Percentiles rank a stretch among this genome's conserved stretches.
Evolutionary conservation across 2,888 invertebrate species (phyloP).

Genomic region (Andrena trimmerana): DNA sequence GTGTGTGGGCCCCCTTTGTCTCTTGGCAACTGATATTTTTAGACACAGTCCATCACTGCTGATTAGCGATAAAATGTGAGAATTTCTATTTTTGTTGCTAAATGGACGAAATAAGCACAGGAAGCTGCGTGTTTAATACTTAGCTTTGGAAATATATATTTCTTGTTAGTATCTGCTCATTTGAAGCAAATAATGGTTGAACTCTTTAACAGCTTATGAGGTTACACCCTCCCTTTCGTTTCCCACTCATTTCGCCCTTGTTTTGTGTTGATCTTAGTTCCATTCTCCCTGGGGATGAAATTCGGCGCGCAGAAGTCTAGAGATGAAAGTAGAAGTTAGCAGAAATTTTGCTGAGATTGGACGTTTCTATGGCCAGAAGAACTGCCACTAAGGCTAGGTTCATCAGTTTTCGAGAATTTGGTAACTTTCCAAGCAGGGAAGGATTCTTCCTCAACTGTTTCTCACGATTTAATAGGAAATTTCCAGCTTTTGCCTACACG

Average conservation of each 20-base stretch:
- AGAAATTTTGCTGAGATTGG: conserved; percentile 59
- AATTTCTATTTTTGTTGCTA: too few relatives aligned
- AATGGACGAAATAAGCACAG: not conserved
- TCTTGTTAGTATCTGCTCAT: conserved; percentile 7
- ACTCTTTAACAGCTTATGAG: conserved; percentile 31
- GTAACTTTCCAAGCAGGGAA: conserved; percentile 38
- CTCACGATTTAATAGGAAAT: conserved; percentile 20
- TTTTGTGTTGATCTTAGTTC: conserved; percentile 52
- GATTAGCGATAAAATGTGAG: too few relatives aligned
- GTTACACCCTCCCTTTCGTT: conserved; percentile 20
- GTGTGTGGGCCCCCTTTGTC: too few relatives aligned
- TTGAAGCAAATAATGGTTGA: not conserved
- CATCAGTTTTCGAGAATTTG: conserved; percentile 42
- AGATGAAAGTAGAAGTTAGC: conserved; percentile 61
- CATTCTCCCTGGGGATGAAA: conserved; percentile 35
- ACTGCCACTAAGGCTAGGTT: conserved; percentile 39
- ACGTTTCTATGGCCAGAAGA: conserved; percentile 33
- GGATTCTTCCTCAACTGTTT: conserved; percentile 22
- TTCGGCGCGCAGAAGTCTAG: conserved; percentile 36
- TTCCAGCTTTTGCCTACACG: conserved; percentile 1
- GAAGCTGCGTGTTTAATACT: not conserved
- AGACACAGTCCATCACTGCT: too few relatives aligned
- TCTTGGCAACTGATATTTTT: too few relatives aligned
- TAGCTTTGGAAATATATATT: not conserved
- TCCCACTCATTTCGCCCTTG: conserved; percentile 40